Base-by-base conservation (phyloP, 2,113 vertebrate genomes). In the Sisor rabdophorus region DNA sequence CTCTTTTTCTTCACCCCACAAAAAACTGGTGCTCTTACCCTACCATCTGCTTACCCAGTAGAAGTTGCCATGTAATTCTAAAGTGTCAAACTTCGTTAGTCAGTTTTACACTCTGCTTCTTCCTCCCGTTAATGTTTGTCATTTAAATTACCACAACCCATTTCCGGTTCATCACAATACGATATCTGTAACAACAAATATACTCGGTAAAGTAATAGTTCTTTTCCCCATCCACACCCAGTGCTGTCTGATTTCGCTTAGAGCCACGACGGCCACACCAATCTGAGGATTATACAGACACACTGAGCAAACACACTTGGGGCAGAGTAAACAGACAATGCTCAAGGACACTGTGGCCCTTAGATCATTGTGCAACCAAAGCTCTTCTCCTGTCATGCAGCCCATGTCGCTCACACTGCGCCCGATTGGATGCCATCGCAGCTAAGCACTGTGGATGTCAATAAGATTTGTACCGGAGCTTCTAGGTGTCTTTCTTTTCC, bases 291-390 rank as follows among this genome's bases (percentile, higher is more conserved):
- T 74, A 82, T 59, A 80, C 53, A 22, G 55, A 81, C 52, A 71
- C 71, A 59, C 56, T 47, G 68, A 63, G 78, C 61, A 80, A 84
- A 82, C 83, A 79, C 76, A 56, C 82, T 59, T 32, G 54, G 59
- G 71, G 69, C 54, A 68, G 73, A 76, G 75, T 75, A 83, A 80
- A 82, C 78, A 67, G 44, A 61, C 76, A 70, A n/a, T 54, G 59
- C 75, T 78, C 80, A 71, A 76, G 82, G 76, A 81, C 79, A 75
- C 73, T 20, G 65, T 36, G n/a, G 58, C 56, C 47, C 75, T 72
- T 68, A 81, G 72, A 77, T 80, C 71, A 60, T 71, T n/a, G 55
- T 47, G 69, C 48, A 75, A 76, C 79, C 72, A 75, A 75, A 71
- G 75, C 81, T 79, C 55, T 80, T 80, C 77, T 80, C 80, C 58